Conservation (phyloP, 2,888 invertebrate genomes). For the Hybos culiciformis region DNA sequence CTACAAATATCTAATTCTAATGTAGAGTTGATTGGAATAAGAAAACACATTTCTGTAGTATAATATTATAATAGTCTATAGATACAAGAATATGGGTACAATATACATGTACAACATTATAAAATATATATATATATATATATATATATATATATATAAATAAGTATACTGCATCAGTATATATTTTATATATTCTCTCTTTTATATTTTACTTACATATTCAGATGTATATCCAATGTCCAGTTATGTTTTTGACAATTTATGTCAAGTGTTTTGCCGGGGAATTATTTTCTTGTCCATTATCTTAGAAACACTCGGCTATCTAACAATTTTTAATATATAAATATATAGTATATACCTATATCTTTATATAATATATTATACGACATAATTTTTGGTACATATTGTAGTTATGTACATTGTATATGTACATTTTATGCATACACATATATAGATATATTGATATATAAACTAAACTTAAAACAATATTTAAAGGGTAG, state of each 20-base stretch:
- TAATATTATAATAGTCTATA: too few species aligned
- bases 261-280: conserved; percentile 3
- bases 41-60: not conserved
- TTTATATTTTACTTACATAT: not conserved
- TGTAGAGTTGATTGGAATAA: not conserved
- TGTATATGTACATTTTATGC: too few species aligned
- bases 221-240: not conserved
- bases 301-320: conserved; percentile 1
- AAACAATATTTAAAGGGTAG: too few species aligned
- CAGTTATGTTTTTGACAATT: conserved; percentile 4
- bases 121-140: too few species aligned
- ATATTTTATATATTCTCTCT: too few species aligned
- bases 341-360: not conserved
- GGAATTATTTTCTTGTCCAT: conserved; percentile 2
- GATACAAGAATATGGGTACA: too few species aligned
- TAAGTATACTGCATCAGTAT: not conserved
- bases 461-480: too few species aligned
- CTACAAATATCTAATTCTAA: too few species aligned
- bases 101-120: too few species aligned
- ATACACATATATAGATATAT: too few species aligned
- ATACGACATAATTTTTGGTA: too few species aligned
- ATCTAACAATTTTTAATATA: not conserved
- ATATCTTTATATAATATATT: not conserved
- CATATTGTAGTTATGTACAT: too few species aligned
- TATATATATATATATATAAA: not conserved